These are phyloP conservation scores for Hypolimnas misippus DNA, from an alignment of 2,888 invertebrate genomes.

Conservation along the genomic window DNA sequence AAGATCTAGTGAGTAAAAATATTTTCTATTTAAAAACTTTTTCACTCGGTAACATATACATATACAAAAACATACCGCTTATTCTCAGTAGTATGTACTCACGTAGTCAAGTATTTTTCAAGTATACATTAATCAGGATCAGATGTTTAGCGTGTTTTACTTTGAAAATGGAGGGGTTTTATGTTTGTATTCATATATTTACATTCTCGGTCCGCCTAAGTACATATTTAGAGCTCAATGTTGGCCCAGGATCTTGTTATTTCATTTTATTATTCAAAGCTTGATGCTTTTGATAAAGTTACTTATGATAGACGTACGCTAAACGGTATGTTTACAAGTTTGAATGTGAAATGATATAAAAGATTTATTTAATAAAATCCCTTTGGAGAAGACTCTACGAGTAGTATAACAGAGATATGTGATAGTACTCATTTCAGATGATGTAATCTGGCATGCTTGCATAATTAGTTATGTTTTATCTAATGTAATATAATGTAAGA, in stretches of 20 bases:
- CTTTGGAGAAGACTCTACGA: too few relatives aligned
- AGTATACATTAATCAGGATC: conserved; percentile 19
- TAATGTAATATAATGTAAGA: too few relatives aligned
- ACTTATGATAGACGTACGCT: not conserved
- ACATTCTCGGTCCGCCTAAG: conserved; percentile 23
- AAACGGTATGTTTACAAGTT: not conserved
- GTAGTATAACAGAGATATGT: too few relatives aligned
- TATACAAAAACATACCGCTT: not conserved
- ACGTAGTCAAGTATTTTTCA: not conserved
- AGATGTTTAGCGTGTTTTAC: conserved; percentile 27
- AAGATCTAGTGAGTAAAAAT: conserved; percentile 13
- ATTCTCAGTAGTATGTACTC: not conserved
- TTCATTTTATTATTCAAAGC: conserved; percentile 8
- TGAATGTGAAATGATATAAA: too few relatives aligned
- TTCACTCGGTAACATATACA: not conserved
- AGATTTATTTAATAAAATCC: too few relatives aligned
- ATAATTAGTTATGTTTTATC: too few relatives aligned
- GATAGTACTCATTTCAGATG: too few relatives aligned
- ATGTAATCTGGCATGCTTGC: too few relatives aligned
- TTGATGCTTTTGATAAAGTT: not conserved
- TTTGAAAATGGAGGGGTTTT: conserved; percentile 31
- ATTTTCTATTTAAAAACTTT: not conserved
- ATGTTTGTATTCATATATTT: conserved; percentile 24
- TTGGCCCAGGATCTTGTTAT: conserved; percentile 3
- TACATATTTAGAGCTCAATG: conserved; percentile 20